Base-by-base conservation (phyloP, 2,113 vertebrate genomes). In the Asarcornis scutulata region DNA sequence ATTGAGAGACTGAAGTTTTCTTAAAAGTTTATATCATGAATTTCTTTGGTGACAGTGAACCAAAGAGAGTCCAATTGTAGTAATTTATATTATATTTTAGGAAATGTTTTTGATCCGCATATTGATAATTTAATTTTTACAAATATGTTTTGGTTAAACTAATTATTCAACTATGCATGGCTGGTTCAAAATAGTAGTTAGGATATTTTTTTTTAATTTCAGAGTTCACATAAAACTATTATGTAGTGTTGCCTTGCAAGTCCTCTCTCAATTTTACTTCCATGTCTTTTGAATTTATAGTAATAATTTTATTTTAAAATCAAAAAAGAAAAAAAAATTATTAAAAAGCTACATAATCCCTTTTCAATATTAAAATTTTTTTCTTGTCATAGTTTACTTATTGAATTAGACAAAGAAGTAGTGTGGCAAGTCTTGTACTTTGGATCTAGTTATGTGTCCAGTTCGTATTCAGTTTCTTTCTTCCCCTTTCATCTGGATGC, bases 181-280 rank as follows among this genome's bases (percentile, higher is more conserved):
- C 21, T 0, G 1, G 58, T 68, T 74, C 34, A 62, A 77, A 63
- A 36, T 8, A 73, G 11, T 20, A n/a, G 17, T n/a, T 18, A 60
- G 10, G 1, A 9, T 50, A 12, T 56, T 68, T 58, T 46, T 69
- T 26, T 58, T 46, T n/a, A 16, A 3, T 59, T 82, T 68, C 29
- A 17, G 14, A 13, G 26, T 82, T 71, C 7, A 34, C 12, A 18
- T 72, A 29, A 59, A 46, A 63, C 40, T 59, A 31, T 14, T 38
- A 44, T 5, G 11, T 31, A 23, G 6, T 31, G 5, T 55, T 83
- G 31, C 26, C 31, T 66, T 2, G 0, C 23, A 67, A 73, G 18
- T 34, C 10, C 12, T 72, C 31, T 31, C 16, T 13, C 26, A 36
- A 18, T 78, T 66, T 72, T 50, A 36, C 22, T 73, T 78, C 23